Evolutionary conservation across 2,113 vertebrate species (phyloP).

Genomic region (Corythoichthys intestinalis): DNA sequence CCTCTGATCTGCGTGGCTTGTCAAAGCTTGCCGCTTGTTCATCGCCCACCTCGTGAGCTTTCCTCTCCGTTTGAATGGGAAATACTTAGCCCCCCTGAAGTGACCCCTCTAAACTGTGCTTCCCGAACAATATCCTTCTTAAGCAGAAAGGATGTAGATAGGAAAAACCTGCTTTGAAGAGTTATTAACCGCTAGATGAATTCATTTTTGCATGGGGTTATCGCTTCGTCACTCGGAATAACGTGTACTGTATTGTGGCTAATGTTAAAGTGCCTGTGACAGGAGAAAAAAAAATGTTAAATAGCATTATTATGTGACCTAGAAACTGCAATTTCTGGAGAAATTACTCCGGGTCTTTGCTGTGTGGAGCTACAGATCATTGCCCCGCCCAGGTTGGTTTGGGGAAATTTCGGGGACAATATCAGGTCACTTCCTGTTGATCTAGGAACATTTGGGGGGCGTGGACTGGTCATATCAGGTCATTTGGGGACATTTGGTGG

Average conservation of each 20-base stretch:
- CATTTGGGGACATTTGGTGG: too few species aligned
- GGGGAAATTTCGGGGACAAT: too few species aligned
- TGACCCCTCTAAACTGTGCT: background rate
- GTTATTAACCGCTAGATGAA: conserved; percentile 13
- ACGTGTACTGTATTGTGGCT: background rate
- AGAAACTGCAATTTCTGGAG: too few species aligned
- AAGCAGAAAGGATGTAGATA: conserved; percentile 2
- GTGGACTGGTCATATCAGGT: too few species aligned
- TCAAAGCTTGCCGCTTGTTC: background rate
- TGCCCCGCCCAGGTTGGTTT: too few species aligned
- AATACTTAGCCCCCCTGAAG: background rate
- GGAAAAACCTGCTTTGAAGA: conserved; percentile 15
- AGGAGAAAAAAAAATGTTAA: too few species aligned
- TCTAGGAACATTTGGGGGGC: too few species aligned
- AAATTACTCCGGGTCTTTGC: too few species aligned
- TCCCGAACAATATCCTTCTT: conserved; percentile 2
- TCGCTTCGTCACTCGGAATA: background rate
- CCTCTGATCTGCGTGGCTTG: conserved; percentile 10
- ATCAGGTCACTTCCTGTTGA: too few species aligned
- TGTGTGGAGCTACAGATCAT: too few species aligned
- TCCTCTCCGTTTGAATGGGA: background rate
- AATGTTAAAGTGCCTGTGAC: background rate
- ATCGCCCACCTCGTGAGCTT: background rate
- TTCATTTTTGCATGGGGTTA: conserved; percentile 3
- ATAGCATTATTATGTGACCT: too few species aligned